Conservation (phyloP, 2,113 vertebrate species). For the Pelecanoides urinatrix region DNA sequence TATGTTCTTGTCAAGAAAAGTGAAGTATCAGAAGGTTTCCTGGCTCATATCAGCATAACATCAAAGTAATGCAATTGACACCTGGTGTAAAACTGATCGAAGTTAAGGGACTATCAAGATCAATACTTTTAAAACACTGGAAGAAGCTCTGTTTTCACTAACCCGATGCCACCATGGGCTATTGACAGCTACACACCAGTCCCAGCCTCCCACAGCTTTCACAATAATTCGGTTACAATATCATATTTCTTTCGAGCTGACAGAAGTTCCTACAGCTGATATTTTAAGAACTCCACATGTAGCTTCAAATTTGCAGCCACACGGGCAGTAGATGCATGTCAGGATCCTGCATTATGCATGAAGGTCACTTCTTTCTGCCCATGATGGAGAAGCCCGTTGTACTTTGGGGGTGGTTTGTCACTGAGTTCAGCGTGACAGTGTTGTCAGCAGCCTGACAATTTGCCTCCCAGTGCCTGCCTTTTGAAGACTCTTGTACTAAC, state of each 20-base stretch:
- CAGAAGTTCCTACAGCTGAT: neutral
- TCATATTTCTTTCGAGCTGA: neutral
- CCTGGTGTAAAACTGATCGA: neutral
- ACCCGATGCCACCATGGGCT: rapidly evolving
- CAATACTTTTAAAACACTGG: neutral
- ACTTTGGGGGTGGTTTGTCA: neutral
- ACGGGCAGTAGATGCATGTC: neutral
- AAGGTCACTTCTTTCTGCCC: neutral
- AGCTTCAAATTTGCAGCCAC: neutral
- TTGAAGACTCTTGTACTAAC: neutral
- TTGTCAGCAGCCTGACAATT: neutral
- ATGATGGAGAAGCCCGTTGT: neutral
- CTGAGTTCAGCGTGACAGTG: rapidly evolving
- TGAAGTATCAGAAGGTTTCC: neutral
- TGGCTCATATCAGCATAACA: neutral
- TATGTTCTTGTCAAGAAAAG: neutral
- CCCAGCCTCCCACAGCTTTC: neutral
- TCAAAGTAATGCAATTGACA: neutral
- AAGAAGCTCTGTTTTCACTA: neutral
- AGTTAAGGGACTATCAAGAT: neutral
- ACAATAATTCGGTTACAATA: neutral
- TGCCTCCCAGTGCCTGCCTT: neutral
- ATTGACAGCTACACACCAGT: neutral
- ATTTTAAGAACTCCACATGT: rapidly evolving
- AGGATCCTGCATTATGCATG: neutral